Evolutionary conservation across 2,888 invertebrate genomes (phyloP).

Genomic region (Tolmerus cingulatus): DNA sequence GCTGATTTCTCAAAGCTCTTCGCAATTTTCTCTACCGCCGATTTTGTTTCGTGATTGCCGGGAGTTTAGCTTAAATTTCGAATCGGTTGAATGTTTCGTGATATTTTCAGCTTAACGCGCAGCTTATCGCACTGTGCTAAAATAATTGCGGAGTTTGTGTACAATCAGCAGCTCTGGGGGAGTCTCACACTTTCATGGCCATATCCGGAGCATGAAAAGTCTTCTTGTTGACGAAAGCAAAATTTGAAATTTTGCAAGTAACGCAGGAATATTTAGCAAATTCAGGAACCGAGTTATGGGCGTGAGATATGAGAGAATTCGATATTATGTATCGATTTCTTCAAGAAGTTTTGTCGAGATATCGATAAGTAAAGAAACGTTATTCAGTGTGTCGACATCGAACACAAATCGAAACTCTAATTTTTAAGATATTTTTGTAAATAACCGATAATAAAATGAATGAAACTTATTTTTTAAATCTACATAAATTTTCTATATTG

Average conservation of each 20-base stretch:
- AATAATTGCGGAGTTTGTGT: background rate
- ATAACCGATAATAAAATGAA: too few species aligned
- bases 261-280: background rate
- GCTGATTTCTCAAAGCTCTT: background rate
- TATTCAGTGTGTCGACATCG: background rate
- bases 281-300: background rate
- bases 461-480: too few species aligned
- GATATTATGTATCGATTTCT: background rate
- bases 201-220: background rate
- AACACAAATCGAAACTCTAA: background rate
- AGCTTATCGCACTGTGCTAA: background rate
- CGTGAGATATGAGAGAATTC: background rate
- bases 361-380: background rate
- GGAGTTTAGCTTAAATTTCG: background rate
- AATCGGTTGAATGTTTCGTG: background rate
- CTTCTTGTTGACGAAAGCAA: background rate
- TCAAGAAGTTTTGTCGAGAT: background rate
- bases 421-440: too few species aligned
- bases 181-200: background rate
- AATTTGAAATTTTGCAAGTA: background rate
- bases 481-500: too few species aligned
- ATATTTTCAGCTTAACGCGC: background rate
- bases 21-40: background rate
- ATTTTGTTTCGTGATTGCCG: background rate
- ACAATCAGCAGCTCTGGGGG: background rate